phyloP scores from a whole-genome alignment of 2,888 invertebrate species.

The Antitype chi region DNA sequence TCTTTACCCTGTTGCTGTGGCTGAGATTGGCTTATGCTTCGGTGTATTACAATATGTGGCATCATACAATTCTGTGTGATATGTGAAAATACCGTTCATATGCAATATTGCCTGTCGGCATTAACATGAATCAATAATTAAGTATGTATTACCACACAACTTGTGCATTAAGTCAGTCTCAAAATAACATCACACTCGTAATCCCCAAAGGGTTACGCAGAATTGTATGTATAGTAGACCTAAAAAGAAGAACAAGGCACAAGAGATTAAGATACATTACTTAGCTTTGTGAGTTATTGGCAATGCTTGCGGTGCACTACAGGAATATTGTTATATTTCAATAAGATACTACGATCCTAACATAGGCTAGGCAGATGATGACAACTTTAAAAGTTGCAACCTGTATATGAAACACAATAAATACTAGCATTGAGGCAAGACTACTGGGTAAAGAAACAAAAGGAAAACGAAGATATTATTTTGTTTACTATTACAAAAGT shows the following conservation, averaged over 20 bases:
- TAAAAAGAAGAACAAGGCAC: neutral
- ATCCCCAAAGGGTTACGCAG: neutral
- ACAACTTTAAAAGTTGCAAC: neutral
- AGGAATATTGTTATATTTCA: neutral
- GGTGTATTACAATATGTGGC: neutral
- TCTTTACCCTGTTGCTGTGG: neutral
- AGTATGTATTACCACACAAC: neutral
- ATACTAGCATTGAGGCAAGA: neutral
- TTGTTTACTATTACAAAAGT: conserved; percentile 2
- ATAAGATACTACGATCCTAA: neutral
- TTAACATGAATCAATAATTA: neutral
- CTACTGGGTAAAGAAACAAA: conserved; percentile 1
- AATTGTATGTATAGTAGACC: neutral
- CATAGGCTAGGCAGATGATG: no score
- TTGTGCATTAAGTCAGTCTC: no score
- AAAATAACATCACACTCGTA: no score
- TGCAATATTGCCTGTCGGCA: neutral
- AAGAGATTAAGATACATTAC: neutral
- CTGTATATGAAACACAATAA: neutral
- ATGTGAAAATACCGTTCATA: neutral
- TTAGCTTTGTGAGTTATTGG: neutral
- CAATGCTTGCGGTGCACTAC: neutral
- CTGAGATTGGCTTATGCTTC: neutral
- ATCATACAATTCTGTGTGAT: neutral
- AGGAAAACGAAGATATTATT: conserved; percentile 24